These are phyloP conservation scores for Lontra canadensis DNA, from an alignment of 2,113 vertebrate genomes.

Conservation along the genomic window DNA sequence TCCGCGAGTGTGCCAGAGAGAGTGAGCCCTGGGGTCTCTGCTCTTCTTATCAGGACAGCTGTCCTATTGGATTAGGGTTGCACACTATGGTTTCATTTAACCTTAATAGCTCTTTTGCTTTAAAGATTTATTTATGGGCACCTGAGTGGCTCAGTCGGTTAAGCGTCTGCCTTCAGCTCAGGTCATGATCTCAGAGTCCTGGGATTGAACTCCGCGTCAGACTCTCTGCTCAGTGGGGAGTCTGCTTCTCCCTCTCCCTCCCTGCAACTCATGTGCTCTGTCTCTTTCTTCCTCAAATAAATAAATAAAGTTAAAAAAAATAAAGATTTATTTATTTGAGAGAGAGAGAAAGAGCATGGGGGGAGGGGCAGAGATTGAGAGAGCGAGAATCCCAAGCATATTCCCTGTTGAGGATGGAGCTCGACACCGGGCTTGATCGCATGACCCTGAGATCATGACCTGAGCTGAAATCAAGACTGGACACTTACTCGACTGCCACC, in stretches of 20 bases:
- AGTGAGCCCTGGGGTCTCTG: not conserved
- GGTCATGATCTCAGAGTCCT: not conserved
- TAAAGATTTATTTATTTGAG: not conserved
- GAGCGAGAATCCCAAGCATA: not conserved
- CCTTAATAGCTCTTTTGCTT: not conserved
- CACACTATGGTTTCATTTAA: not conserved
- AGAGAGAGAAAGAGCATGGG: not conserved
- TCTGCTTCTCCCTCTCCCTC: not conserved
- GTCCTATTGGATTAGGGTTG: not conserved
- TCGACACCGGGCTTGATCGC: not conserved
- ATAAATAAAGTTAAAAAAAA: not conserved
- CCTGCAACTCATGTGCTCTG: too few relatives aligned
- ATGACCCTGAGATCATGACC: not conserved
- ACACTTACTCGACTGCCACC: not conserved
- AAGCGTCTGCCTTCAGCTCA: not conserved
- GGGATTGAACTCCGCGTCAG: not conserved
- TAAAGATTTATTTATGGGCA: not conserved
- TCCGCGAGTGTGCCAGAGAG: not conserved
- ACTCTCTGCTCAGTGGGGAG: not conserved
- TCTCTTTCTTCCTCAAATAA: too few relatives aligned
- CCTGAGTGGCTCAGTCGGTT: not conserved
- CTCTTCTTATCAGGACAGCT: not conserved
- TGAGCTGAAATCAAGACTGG: not conserved
- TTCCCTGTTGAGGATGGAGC: not conserved
- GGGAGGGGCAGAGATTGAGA: not conserved